Base-by-base conservation (phyloP, 2,888 invertebrate genomes). In the Nomada ruficornis region DNA sequence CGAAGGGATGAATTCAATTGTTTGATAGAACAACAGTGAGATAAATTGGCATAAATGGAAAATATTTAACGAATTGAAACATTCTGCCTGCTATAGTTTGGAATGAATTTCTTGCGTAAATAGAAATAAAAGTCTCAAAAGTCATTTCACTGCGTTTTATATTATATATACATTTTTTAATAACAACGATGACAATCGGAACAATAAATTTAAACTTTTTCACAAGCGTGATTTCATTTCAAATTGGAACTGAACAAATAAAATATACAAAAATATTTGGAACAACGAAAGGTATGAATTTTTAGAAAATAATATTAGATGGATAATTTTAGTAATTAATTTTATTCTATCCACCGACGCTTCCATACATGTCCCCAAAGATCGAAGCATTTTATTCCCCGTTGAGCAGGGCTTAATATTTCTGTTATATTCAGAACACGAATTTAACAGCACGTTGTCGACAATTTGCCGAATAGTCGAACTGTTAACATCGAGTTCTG, bases 401-500 rank as follows among this genome's bases (percentile, higher is more conserved):
- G 55, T 57, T 29, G 10, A 20, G 7, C 5, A 5, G 52, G 15
- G 3, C 11, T 23, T 18, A n/a, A 2, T 18, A 7, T 26, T 13
- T 15, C 47, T 67, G 20, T 20, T 64, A 26, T 59, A 74, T 74
- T 74, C 74, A 36, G 47, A 29, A 57, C 68, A 65, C 57, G 57
- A 57, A 5, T 29, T 57, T 47, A 57, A 52, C 55, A 65, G 47
- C 65, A 15, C 13, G 36, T n/a, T 57, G 67, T 47, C 47, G 74
- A 13, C 44, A 74, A 74, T 60, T 60, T 70, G 52, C 62, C 29
- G 75, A 70, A 75, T 52, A 42, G 60, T 75, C 70, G 42, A 54
- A 75, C 70, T 62, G 75, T 20, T 47, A 52, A 54, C 52, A n/a
- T 62, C 60, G 71, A 60, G 60, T 54, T 54, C 62, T 60, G 75